Conservation (phyloP, 2,113 vertebrate genomes). For the Euleptes europaea region DNA sequence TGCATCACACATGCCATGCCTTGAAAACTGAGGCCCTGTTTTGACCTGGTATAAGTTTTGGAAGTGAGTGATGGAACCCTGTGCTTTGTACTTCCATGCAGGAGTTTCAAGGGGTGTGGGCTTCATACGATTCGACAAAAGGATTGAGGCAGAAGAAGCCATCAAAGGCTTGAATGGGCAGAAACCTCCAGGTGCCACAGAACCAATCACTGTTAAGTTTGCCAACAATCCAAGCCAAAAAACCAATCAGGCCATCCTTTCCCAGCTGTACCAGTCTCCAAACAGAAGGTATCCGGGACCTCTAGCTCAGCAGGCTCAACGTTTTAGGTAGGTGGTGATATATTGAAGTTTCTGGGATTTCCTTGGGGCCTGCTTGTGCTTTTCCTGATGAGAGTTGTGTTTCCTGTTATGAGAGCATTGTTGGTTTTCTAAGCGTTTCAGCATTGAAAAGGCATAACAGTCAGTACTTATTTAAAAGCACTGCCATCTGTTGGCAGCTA, state of each 20-base stretch:
- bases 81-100: slow-evolving; percentile 58
- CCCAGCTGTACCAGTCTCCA: slow-evolving; percentile 97
- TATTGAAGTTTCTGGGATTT: not conserved
- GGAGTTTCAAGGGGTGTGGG: slow-evolving; percentile 96
- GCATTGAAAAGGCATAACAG: not conserved
- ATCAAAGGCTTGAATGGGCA: slow-evolving; percentile 98
- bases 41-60: not conserved
- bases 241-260: slow-evolving; percentile 95
- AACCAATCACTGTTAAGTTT: slow-evolving; percentile 98
- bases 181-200: slow-evolving; percentile 93
- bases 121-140: slow-evolving; percentile 97
- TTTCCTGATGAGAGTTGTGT: not conserved
- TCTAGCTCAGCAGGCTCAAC: slow-evolving; percentile 97
- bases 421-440: not conserved
- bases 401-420: not conserved
- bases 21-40: not conserved
- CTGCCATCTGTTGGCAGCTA: slow-evolving; percentile 11
- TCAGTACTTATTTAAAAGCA: not conserved
- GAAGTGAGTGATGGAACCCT: slow-evolving; percentile 18
- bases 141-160: slow-evolving; percentile 97
- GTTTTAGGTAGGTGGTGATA: slow-evolving; percentile 89
- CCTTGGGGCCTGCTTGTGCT: not conserved
- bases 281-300: slow-evolving; percentile 97
- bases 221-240: slow-evolving; percentile 99
- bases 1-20: not conserved